Evolutionary conservation across 2,797 vertebrate species (phyloP).

Genomic region (Gallinago stenura): DNA sequence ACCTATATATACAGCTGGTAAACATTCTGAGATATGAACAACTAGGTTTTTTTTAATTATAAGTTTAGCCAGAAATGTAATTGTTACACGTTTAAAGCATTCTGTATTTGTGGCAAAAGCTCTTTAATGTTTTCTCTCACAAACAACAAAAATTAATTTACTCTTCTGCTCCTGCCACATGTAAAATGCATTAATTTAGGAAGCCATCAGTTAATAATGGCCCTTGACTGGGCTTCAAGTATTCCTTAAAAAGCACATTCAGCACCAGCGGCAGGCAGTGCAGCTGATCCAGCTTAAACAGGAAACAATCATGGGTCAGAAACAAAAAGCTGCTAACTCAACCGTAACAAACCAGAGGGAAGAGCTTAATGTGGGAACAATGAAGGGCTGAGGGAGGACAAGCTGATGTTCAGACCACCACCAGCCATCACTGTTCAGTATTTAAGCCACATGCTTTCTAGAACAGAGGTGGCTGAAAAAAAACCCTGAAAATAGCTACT

Average conservation of each 20-base stretch:
- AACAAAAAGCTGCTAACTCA: not conserved
- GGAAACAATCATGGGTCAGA: not conserved
- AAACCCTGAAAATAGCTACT: slow-evolving; percentile 31
- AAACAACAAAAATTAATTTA: not conserved
- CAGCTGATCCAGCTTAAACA: not conserved
- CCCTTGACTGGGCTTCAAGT: not conserved
- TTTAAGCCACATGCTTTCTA: not conserved
- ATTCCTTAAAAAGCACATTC: not conserved
- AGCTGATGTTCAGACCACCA: not conserved
- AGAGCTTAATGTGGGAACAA: not conserved
- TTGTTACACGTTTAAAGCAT: not conserved
- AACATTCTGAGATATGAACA: not conserved
- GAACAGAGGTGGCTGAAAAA: not conserved
- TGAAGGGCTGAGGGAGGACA: not conserved
- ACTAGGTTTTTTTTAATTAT: not conserved
- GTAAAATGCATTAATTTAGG: not conserved
- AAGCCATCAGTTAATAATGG: not conserved
- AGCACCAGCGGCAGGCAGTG: not conserved
- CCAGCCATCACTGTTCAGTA: not conserved
- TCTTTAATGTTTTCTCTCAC: not conserved
- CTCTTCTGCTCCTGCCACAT: not conserved
- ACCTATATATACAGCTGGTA: not conserved
- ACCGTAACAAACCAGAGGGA: not conserved
- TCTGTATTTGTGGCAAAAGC: not conserved
- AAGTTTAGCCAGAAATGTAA: not conserved